Evolutionary conservation across 2,888 invertebrate species (phyloP).

Genomic region (Brenthis hecate): DNA sequence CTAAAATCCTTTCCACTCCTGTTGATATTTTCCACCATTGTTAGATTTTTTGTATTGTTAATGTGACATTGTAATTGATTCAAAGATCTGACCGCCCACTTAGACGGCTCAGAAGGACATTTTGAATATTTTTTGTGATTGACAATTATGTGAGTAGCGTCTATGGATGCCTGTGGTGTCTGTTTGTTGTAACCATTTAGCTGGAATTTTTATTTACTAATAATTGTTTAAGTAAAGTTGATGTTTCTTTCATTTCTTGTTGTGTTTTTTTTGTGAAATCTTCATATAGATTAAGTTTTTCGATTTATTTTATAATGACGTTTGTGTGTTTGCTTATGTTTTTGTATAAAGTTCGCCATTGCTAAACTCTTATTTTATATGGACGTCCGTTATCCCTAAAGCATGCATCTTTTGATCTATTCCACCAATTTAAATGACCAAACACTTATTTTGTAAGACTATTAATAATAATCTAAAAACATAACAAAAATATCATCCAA

Average conservation of each 20-base stretch:
- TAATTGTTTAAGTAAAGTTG: slow-evolving; percentile 1
- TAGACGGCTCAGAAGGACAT: slow-evolving; percentile 22
- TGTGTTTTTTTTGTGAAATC: not conserved
- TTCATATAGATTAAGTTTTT: not conserved
- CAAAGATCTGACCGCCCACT: slow-evolving; percentile 46
- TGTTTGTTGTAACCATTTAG: slow-evolving; percentile 18
- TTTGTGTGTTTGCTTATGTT: too few species aligned
- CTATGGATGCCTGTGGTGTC: slow-evolving; percentile 24
- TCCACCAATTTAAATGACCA: too few species aligned
- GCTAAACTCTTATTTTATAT: too few species aligned
- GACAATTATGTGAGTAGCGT: slow-evolving; percentile 31
- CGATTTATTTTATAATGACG: too few species aligned
- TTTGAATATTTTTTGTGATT: slow-evolving; percentile 34
- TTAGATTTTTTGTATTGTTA: slow-evolving; percentile 34
- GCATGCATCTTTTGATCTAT: too few species aligned
- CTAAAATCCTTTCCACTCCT: not conserved
- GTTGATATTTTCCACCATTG: slow-evolving; percentile 12
- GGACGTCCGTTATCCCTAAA: too few species aligned
- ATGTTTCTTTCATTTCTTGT: not conserved
- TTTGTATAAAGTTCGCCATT: too few species aligned
- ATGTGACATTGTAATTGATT: slow-evolving; percentile 50
- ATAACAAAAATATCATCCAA: too few species aligned
- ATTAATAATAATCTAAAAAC: too few species aligned
- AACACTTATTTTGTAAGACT: too few species aligned
- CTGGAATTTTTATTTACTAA: slow-evolving; percentile 13